phyloP scores from a whole-genome alignment of 2,113 vertebrate genomes.

The Platysteira castanea region DNA sequence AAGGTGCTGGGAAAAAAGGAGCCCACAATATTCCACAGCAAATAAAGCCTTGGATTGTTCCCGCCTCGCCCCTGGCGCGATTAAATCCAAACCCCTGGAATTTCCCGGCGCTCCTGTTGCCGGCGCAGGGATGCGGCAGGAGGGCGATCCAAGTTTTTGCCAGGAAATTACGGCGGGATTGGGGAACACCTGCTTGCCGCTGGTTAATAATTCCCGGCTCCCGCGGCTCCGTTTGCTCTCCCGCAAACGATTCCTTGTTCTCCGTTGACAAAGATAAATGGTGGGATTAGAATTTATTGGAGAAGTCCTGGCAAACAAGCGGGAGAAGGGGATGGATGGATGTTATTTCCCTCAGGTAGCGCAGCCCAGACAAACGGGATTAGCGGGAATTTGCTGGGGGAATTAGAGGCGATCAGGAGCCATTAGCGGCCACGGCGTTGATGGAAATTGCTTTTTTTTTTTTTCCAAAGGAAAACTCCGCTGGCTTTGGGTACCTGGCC shows the following conservation, averaged over 20 bases:
- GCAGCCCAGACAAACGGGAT: slow-evolving; percentile 89
- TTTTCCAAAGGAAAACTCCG: slow-evolving; percentile 77
- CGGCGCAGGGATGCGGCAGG: slow-evolving; percentile 70
- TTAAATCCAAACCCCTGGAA: slow-evolving; percentile 39
- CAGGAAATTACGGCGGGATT: slow-evolving; percentile 76
- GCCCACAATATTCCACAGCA: neutral
- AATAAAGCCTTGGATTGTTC: neutral
- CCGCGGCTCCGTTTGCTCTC: slow-evolving; percentile 87
- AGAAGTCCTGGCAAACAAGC: slow-evolving; percentile 82
- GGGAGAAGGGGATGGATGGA: slow-evolving; percentile 75
- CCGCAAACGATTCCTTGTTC: slow-evolving; percentile 90
- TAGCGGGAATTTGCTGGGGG: slow-evolving; percentile 95
- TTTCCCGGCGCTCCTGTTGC: slow-evolving; percentile 65
- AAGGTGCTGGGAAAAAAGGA: neutral
- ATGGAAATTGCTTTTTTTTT: slow-evolving; percentile 81
- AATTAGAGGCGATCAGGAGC: slow-evolving; percentile 89
- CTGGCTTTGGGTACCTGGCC: slow-evolving; percentile 47
- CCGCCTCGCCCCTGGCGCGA: neutral
- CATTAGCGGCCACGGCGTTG: slow-evolving; percentile 87
- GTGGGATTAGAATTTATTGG: slow-evolving; percentile 99
- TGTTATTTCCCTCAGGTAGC: slow-evolving; percentile 98
- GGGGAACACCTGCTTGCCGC: slow-evolving; percentile 86
- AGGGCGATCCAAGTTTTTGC: slow-evolving; percentile 81
- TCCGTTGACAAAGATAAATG: slow-evolving; percentile 99
- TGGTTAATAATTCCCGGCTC: slow-evolving; percentile 79